Percentiles rank a stretch among this genome's conserved stretches.
phyloP scores from a whole-genome alignment of 2,797 vertebrate genomes.

The Kryptopterus vitreolus region DNA sequence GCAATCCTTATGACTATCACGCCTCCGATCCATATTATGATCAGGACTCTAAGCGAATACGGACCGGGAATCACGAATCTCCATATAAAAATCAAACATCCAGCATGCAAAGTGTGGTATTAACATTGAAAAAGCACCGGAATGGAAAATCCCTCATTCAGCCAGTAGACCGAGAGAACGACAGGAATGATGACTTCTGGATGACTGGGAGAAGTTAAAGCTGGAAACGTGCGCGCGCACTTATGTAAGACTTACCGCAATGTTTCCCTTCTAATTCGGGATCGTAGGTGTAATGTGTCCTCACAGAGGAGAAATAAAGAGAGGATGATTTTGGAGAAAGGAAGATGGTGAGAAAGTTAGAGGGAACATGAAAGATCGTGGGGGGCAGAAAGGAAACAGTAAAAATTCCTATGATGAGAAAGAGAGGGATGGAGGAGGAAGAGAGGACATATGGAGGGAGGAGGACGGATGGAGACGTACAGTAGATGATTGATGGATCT shows the following conservation, averaged over 20 bases:
- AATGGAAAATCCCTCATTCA: not conserved
- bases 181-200: no score
- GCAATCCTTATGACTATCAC: not conserved
- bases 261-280: slow-evolving; percentile 2
- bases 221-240: not conserved
- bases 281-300: not conserved
- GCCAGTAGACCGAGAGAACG: not conserved
- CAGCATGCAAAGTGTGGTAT: not conserved
- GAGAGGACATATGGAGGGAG: not conserved
- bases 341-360: not conserved
- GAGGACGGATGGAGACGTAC: not conserved
- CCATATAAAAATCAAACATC: no score
- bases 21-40: no score
- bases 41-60: no score
- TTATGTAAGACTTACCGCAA: slow-evolving; percentile 4
- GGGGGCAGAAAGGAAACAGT: not conserved
- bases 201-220: not conserved
- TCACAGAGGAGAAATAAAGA: not conserved
- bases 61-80: no score
- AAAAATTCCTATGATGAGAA: no score
- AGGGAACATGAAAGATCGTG: not conserved
- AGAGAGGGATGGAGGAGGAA: no score
- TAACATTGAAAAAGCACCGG: not conserved
- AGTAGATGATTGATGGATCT: no score
- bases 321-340: not conserved